Conservation (phyloP, 1,140 invertebrate genomes). For the Tribolium madens region DNA sequence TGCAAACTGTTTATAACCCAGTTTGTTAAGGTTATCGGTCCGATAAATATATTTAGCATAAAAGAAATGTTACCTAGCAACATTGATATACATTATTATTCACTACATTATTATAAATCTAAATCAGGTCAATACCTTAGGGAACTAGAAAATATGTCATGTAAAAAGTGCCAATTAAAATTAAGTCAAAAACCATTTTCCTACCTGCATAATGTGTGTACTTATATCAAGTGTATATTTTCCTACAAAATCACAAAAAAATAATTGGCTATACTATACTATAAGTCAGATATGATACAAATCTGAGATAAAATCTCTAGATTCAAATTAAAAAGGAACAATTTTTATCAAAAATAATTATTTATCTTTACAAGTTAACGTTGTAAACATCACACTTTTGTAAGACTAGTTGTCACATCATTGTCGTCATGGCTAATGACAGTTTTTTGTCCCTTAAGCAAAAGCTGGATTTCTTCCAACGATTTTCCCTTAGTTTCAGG, state of each 20-base stretch:
- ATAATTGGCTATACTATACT: too few species aligned
- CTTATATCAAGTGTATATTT: not conserved
- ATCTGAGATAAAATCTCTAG: too few species aligned
- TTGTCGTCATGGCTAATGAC: not conserved
- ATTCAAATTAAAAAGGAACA: too few species aligned
- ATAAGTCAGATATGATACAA: too few species aligned
- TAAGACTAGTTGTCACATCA: not conserved
- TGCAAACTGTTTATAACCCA: too few species aligned
- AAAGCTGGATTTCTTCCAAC: constrained; percentile 78
- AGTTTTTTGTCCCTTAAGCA: constrained; percentile 56
- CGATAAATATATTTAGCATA: too few species aligned
- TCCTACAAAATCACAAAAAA: not conserved
- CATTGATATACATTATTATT: too few species aligned
- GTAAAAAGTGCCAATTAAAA: not conserved
- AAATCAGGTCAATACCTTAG: too few species aligned
- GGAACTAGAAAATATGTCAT: too few species aligned
- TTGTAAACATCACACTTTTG: not conserved
- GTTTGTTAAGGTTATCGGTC: too few species aligned
- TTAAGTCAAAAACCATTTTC: not conserved
- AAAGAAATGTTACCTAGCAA: too few species aligned
- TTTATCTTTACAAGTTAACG: not conserved
- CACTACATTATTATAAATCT: too few species aligned
- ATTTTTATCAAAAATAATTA: not conserved
- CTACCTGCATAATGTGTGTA: not conserved
- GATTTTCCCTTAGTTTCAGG: constrained; percentile 85